phyloP scores from a whole-genome alignment of 1,140 invertebrate genomes.

The Cydia strobilella region DNA sequence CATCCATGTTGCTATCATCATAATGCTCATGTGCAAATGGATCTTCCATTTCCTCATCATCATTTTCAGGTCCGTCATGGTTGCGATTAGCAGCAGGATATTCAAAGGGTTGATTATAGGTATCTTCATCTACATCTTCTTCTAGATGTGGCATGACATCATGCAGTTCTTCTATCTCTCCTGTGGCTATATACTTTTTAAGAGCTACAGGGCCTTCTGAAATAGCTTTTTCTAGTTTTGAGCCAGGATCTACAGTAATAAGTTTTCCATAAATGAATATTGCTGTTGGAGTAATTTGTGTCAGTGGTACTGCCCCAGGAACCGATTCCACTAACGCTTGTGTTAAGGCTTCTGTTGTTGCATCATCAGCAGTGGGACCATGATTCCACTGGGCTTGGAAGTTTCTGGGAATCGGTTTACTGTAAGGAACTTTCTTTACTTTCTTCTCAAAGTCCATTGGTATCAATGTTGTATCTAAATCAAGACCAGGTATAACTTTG shows the following conservation, averaged over 20 bases:
- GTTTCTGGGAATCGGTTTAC: constrained; percentile 96
- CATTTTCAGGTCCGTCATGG: constrained; percentile 47
- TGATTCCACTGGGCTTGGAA: constrained; percentile 98
- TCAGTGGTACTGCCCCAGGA: constrained; percentile 85
- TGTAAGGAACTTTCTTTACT: constrained; percentile 93
- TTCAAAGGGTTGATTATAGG: constrained; percentile 65
- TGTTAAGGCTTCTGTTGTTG: constrained; percentile 83
- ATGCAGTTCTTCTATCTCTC: constrained; percentile 88
- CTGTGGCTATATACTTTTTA: constrained; percentile 87
- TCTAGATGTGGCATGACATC: constrained; percentile 86
- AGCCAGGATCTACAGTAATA: constrained; percentile 87
- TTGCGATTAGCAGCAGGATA: constrained; percentile 65
- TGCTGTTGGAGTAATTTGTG: constrained; percentile 87
- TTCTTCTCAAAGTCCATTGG: constrained; percentile 84
- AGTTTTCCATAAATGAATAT: constrained; percentile 91
- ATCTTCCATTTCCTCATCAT: constrained; percentile 48
- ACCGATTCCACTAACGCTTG: constrained; percentile 85
- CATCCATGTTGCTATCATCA: constrained; percentile 62
- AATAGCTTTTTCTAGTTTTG: constrained; percentile 87
- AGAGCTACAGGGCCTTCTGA: constrained; percentile 87
- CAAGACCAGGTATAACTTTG: constrained; percentile 91
- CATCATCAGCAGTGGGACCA: constrained; percentile 80
- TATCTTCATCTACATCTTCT: constrained; percentile 81
- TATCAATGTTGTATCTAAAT: constrained; percentile 86
- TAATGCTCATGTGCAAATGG: constrained; percentile 56